These are phyloP conservation scores for Acanthaster planci DNA, from an alignment of 35 echinoderm and acorn worm genomes.

Conservation along the genomic window DNA sequence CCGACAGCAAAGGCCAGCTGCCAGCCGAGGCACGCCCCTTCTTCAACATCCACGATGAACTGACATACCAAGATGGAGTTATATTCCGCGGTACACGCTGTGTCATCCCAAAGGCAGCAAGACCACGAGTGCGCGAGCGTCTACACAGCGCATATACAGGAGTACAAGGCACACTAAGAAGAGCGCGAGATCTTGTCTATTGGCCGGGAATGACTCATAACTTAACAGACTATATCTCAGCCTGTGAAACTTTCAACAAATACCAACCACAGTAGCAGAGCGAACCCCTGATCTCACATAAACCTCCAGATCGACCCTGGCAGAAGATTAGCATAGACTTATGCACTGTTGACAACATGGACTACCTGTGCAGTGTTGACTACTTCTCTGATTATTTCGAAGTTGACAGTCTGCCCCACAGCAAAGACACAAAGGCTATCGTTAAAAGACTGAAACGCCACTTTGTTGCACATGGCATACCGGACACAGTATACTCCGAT, in stretches of 20 bases:
- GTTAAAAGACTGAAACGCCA: slow-evolving; percentile 49
- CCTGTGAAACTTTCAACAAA: slow-evolving; percentile 29
- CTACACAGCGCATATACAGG: slow-evolving; percentile 47
- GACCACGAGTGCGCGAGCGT: background rate
- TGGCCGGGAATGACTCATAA: slow-evolving; percentile 61
- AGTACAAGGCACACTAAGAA: slow-evolving; percentile 62
- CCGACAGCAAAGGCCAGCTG: background rate
- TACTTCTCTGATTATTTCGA: slow-evolving; percentile 74
- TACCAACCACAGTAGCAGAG: too few relatives aligned
- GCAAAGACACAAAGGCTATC: slow-evolving; percentile 24
- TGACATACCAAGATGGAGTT: slow-evolving; percentile 42
- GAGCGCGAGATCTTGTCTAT: slow-evolving; percentile 69
- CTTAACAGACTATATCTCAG: slow-evolving; percentile 41
- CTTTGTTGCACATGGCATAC: slow-evolving; percentile 70
- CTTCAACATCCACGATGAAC: slow-evolving; percentile 39
- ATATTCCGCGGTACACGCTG: slow-evolving; percentile 50
- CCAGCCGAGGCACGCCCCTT: background rate
- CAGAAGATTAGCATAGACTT: slow-evolving; percentile 65
- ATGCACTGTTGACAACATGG: slow-evolving; percentile 40
- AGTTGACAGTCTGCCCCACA: slow-evolving; percentile 40
- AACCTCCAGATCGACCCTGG: slow-evolving; percentile 65
- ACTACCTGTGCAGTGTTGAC: slow-evolving; percentile 74
- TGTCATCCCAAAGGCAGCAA: slow-evolving; percentile 45
- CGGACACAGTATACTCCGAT: slow-evolving; percentile 39
- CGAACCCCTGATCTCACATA: slow-evolving; percentile 52